Conservation (phyloP, 2,888 invertebrate species). For the Phyto melanocephala region DNA sequence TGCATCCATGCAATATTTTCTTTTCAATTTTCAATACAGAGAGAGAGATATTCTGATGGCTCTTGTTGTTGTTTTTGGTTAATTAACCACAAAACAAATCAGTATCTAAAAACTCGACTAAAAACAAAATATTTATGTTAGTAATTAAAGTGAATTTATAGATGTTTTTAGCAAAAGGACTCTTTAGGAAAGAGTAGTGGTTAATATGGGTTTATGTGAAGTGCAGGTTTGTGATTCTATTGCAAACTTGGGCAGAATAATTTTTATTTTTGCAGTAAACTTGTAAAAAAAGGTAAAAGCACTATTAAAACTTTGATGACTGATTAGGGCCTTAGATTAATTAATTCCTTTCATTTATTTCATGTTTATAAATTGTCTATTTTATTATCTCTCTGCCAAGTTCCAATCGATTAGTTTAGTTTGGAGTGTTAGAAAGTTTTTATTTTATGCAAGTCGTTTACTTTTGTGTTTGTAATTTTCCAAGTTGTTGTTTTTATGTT, state of each 20-base stretch:
- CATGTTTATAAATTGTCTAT: neutral
- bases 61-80: slow-evolving; percentile 17
- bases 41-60: no score
- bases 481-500: slow-evolving; percentile 36
- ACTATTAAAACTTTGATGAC: no score
- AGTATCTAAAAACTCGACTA: slow-evolving; percentile 27
- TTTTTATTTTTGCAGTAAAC: no score
- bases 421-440: neutral
- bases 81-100: slow-evolving; percentile 60
- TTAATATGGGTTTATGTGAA: no score
- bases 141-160: slow-evolving; percentile 1
- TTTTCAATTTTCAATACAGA: no score
- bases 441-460: neutral
- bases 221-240: no score
- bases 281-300: no score
- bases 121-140: slow-evolving; percentile 35
- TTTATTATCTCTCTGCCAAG: neutral
- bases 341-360: no score
- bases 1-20: neutral
- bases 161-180: neutral
- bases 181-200: neutral
- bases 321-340: no score
- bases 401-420: neutral
- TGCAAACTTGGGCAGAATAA: no score
- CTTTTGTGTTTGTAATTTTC: slow-evolving; percentile 9